These are phyloP conservation scores for Cisticola juncidis DNA, from an alignment of 2,113 vertebrate species.

Conservation along the genomic window DNA sequence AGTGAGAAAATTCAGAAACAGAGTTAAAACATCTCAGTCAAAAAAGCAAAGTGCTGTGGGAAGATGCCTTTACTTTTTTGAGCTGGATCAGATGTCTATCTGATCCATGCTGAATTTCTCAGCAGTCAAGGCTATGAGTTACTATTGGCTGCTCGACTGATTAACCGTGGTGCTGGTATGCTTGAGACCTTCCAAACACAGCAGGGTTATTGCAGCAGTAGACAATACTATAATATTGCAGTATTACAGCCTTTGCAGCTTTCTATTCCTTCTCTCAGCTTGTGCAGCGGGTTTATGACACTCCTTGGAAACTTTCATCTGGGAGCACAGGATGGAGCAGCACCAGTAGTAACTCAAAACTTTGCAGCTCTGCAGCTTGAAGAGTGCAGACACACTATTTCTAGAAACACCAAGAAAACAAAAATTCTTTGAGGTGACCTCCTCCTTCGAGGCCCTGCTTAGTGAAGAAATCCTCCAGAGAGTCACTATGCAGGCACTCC, in stretches of 20 bases:
- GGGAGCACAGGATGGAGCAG: not conserved
- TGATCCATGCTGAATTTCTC: not conserved
- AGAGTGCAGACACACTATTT: not conserved
- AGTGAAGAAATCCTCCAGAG: not conserved
- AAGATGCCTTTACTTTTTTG: not conserved
- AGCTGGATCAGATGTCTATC: not conserved
- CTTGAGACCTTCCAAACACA: conserved; percentile 30
- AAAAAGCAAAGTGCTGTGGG: not conserved
- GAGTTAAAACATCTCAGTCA: not conserved
- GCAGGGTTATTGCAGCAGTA: conserved; percentile 4
- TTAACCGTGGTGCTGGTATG: conserved; percentile 27
- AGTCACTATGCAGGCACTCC: not conserved
- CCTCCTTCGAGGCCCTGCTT: not conserved
- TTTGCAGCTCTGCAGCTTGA: not conserved
- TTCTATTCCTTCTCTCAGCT: not conserved
- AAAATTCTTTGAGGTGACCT: not conserved
- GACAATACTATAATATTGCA: not conserved
- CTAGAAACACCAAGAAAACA: not conserved
- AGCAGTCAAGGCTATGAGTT: conserved; percentile 4
- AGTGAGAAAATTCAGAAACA: not conserved
- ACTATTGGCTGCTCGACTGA: not conserved
- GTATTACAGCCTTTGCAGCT: not conserved
- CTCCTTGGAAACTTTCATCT: not conserved
- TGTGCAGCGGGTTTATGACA: not conserved
- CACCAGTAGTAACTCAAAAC: not conserved